Evolutionary conservation across 2,797 vertebrate genomes (phyloP).

Genomic region (Ctenopoma kingsleyae): DNA sequence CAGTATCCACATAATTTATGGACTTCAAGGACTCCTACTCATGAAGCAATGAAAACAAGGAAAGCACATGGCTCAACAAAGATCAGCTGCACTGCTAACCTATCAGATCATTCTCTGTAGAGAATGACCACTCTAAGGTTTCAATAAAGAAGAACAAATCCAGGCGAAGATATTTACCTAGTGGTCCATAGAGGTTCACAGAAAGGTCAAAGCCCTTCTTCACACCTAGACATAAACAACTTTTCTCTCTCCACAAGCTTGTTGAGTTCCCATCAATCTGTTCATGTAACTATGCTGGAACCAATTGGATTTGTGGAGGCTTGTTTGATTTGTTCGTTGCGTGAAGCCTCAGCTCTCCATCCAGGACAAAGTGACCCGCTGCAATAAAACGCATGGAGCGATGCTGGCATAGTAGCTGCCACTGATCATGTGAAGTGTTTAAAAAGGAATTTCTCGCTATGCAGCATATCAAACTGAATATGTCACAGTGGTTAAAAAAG

Average conservation of each 20-base stretch:
- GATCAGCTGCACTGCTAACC: not conserved
- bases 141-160: not conserved
- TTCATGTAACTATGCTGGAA: not conserved
- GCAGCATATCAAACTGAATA: slow-evolving; percentile 29
- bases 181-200: not conserved
- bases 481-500: slow-evolving; percentile 31
- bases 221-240: not conserved
- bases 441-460: slow-evolving; percentile 5
- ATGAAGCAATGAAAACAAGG: not conserved
- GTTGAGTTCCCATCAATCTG: slow-evolving; percentile 1
- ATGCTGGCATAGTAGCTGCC: not conserved
- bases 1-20: no score
- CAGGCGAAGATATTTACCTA: no score
- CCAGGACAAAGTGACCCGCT: not conserved
- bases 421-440: not conserved
- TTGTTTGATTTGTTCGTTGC: slow-evolving; percentile 7
- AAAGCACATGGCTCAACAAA: not conserved
- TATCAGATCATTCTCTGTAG: no score
- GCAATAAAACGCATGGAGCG: not conserved
- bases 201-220: no score
- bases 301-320: not conserved
- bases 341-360: not conserved
- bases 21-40: no score
- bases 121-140: not conserved
- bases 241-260: not conserved